Percentiles rank a stretch among this genome's conserved stretches.
Conservation (phyloP, 2,888 invertebrate genomes). For the Phlogophora meticulosa region DNA sequence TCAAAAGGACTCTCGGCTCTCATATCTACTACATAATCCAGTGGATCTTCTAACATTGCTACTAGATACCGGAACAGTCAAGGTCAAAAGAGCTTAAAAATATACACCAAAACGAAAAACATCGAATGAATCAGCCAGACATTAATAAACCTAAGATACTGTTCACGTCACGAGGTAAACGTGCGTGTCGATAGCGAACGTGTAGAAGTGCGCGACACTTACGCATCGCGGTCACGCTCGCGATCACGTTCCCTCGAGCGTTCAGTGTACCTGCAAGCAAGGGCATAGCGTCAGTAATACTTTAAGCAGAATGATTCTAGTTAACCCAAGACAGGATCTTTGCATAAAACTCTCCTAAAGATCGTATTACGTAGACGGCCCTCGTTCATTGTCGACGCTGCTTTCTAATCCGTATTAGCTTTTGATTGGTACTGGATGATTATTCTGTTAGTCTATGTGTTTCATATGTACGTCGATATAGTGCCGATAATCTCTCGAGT, state of each 20-base stretch:
- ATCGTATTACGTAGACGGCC: slow-evolving; percentile 33
- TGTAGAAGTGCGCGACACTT: slow-evolving; percentile 79
- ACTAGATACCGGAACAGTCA: slow-evolving; percentile 20
- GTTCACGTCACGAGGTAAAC: slow-evolving; percentile 46
- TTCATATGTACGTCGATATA: too few species aligned
- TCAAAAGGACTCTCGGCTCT: too few species aligned
- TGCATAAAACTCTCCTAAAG: slow-evolving; percentile 1
- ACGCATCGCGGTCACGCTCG: slow-evolving; percentile 92
- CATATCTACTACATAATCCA: too few species aligned
- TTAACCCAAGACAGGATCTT: too few species aligned
- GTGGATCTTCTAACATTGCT: slow-evolving; percentile 38
- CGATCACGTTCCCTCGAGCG: slow-evolving; percentile 93
- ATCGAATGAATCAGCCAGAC: slow-evolving; percentile 31
- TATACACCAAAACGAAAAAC: slow-evolving; percentile 39
- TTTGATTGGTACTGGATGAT: background rate
- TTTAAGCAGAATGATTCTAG: slow-evolving; percentile 36
- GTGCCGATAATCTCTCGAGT: too few species aligned
- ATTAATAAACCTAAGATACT: slow-evolving; percentile 36
- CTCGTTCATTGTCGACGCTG: slow-evolving; percentile 14
- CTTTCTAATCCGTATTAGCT: background rate
- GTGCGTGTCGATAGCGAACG: slow-evolving; percentile 54
- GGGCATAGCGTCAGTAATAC: slow-evolving; percentile 64
- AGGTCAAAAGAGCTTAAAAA: slow-evolving; percentile 17
- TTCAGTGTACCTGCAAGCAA: slow-evolving; percentile 92
- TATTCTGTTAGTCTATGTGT: background rate